phyloP scores from a whole-genome alignment of 2,797 vertebrate species.

The Typhlichthys subterraneus region DNA sequence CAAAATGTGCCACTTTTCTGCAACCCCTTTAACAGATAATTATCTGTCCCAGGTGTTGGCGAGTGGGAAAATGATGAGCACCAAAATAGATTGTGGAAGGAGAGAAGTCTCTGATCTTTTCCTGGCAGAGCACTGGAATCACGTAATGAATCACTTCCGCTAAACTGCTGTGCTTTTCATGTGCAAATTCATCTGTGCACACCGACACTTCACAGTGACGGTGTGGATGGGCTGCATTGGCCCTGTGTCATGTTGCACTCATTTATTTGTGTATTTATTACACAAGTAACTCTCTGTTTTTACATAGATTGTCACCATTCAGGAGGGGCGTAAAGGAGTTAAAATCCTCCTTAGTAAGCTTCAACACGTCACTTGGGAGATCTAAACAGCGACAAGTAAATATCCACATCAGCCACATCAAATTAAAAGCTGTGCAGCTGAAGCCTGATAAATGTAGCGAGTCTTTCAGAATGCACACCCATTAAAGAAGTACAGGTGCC shows the following conservation, averaged over 20 bases:
- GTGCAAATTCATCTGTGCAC: conserved; percentile 76
- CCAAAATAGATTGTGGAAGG: conserved; percentile 77
- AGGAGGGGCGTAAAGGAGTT: conserved; percentile 61
- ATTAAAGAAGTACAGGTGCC: background rate
- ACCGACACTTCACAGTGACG: conserved; percentile 68
- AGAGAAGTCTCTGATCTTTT: conserved; percentile 70
- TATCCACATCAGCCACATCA: conserved; percentile 56
- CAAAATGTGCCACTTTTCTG: conserved; percentile 46
- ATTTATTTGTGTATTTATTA: no score
- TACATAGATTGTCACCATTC: conserved; percentile 18
- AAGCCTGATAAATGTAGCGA: conserved; percentile 32
- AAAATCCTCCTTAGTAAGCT: conserved; percentile 70
- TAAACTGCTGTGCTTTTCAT: conserved; percentile 70
- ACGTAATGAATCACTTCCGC: conserved; percentile 74
- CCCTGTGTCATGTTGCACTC: conserved; percentile 39
- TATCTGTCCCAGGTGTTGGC: conserved; percentile 71
- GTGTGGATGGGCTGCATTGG: conserved; percentile 54
- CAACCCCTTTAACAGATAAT: conserved; percentile 68
- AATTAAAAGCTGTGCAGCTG: conserved; percentile 31
- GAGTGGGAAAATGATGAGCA: conserved; percentile 64
- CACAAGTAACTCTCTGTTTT: conserved; percentile 22
- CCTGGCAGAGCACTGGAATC: conserved; percentile 58
- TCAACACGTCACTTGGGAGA: conserved; percentile 71
- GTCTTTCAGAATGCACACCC: conserved; percentile 34
- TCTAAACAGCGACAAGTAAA: conserved; percentile 71